phyloP scores from a whole-genome alignment of 2,113 vertebrate genomes.

The Plecotus auritus region DNA sequence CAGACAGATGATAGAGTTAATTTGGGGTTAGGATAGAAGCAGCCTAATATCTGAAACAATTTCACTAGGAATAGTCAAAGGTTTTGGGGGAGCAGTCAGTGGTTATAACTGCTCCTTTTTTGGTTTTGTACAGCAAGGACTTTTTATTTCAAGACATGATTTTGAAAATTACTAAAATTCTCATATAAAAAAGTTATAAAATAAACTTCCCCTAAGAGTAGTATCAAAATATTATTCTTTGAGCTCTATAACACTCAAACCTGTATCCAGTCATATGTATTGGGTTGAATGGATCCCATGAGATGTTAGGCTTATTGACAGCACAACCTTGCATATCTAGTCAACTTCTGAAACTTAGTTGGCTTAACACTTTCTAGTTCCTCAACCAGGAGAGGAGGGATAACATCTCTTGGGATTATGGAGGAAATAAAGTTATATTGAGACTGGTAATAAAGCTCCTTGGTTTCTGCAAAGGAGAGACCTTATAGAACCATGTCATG shows the following conservation, averaged over 20 bases:
- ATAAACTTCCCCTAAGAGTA: neutral
- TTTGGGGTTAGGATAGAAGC: neutral
- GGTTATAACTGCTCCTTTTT: neutral
- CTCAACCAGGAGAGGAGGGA: neutral
- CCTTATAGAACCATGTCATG: neutral
- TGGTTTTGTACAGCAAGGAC: neutral
- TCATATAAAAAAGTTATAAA: neutral
- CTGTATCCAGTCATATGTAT: neutral
- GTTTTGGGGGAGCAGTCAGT: neutral
- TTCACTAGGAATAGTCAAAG: neutral
- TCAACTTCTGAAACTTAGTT: neutral
- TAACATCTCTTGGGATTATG: neutral
- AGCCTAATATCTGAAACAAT: neutral
- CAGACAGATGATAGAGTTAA: neutral
- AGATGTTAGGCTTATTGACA: neutral
- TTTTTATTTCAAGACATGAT: neutral
- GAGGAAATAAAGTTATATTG: neutral
- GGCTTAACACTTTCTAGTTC: neutral
- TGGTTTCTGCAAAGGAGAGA: neutral
- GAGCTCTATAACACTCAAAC: neutral
- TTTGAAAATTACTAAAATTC: slow-evolving; percentile 35
- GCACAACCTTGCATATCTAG: neutral
- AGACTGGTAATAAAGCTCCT: neutral
- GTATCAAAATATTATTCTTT: neutral
- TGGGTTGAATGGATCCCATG: neutral